Evolutionary conservation across 2,888 invertebrate species (phyloP).

Genomic region (Drosophila diplacantha): DNA sequence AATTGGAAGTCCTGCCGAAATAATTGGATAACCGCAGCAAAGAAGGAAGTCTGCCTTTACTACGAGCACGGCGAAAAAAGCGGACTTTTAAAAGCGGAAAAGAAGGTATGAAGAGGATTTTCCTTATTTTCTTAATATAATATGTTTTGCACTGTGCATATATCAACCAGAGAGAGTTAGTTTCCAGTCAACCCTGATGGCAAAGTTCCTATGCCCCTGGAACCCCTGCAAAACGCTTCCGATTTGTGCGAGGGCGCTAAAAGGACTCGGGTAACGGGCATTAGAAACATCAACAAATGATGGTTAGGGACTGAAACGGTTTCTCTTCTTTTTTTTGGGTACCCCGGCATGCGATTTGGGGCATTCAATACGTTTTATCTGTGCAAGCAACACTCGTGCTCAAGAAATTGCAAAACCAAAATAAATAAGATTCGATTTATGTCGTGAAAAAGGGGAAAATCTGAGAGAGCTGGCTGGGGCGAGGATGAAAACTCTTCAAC

Average conservation of each 20-base stretch:
- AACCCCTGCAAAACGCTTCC: slow-evolving; percentile 26
- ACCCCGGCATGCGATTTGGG: slow-evolving; percentile 51
- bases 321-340: slow-evolving; percentile 35
- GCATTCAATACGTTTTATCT: slow-evolving; percentile 70
- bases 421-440: slow-evolving; percentile 73
- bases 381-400: slow-evolving; percentile 58
- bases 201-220: slow-evolving; percentile 17
- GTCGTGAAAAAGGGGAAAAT: slow-evolving; percentile 38
- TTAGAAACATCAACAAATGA: slow-evolving; percentile 52
- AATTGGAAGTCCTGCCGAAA: slow-evolving; percentile 11
- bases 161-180: slow-evolving; percentile 18
- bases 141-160: slow-evolving; percentile 6
- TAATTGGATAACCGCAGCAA: slow-evolving; percentile 15
- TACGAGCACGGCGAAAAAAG: neutral
- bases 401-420: slow-evolving; percentile 65
- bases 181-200: slow-evolving; percentile 22
- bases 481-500: slow-evolving; percentile 42
- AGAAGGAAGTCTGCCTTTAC: neutral
- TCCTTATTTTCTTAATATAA: neutral
- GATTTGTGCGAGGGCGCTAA: slow-evolving; percentile 34
- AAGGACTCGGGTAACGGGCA: slow-evolving; percentile 13
- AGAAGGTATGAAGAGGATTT: neutral
- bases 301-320: slow-evolving; percentile 27
- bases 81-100: neutral
- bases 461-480: neutral